Evolutionary conservation across 2,113 vertebrate species (phyloP), one percentile per base, ranked within the genome.

Genomic region (Odontophorus gujanensis): DNA sequence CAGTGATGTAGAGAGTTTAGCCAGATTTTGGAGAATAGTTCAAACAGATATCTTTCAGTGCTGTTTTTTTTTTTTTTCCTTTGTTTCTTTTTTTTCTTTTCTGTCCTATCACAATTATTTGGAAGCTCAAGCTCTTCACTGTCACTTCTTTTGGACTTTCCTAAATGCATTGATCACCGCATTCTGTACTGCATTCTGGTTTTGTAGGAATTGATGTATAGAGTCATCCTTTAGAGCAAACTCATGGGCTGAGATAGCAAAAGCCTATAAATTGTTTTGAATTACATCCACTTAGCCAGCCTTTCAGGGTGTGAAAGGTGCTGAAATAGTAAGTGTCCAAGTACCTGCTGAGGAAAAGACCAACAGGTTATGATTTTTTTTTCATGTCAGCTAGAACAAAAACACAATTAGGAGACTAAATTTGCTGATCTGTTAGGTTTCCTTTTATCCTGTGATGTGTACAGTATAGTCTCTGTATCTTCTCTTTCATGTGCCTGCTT

Each of bases 151-250:
- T 85, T 81, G 73, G 65, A 68, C 62, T 92, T 87, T 85, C 72
- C 85, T 89, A 86, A 81, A 53, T 65, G 45, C 50, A 42, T 20
- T 8, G 45, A 36, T 63, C 74, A 24, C 47, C 78, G 24, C 75
- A 43, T 91, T 96, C 38, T 59, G 82, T 87, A 68, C 38, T 68
- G 66, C 40, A 42, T 85, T 95, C 59, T 53, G 61, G 38, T 94
- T 95, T 47, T 89, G 42, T 0, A 5, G 74, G 51, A 77, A 30
- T 42, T 69, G 11, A 13, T 16, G 3, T 66, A 11, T 61, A 50
- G 8, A 28, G 28, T 85, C 1, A 5, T 85, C n/a, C 67, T 89
- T 82, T 30, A 68, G 51, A 83, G n/a, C 58, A 43, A 85, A 68
- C 38, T 81, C 14, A 10, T 51, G 68, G 38, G 25, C 75, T 57